phyloP scores from a whole-genome alignment of 2,113 vertebrate species.

The Dasyurus viverrinus region DNA sequence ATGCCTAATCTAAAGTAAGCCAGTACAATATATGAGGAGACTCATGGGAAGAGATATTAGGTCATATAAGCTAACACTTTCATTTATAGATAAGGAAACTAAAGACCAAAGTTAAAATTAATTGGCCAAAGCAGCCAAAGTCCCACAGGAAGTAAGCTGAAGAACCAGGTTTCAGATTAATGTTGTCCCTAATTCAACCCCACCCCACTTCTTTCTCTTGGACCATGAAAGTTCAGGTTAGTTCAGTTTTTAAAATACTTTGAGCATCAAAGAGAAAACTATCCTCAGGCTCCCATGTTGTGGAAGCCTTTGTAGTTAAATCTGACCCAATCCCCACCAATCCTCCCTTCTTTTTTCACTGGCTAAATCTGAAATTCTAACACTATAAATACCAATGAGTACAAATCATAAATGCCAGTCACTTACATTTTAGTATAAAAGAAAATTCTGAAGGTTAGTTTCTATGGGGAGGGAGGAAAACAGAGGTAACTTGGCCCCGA shows the following conservation, averaged over 20 bases:
- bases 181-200: not conserved
- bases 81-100: not conserved
- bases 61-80: not conserved
- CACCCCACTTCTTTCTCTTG: not conserved
- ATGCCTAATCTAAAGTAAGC: not conserved
- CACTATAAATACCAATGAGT: not conserved
- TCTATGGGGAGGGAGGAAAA: not conserved
- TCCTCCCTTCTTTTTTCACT: not conserved
- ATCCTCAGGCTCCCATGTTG: not conserved
- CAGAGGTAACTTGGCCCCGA: not conserved
- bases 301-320: not conserved
- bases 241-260: not conserved
- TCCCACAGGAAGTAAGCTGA: not conserved
- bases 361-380: not conserved
- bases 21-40: not conserved
- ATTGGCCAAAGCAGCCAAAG: not conserved
- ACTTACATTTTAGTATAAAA: not conserved
- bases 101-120: not conserved
- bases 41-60: not conserved
- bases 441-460: not conserved
- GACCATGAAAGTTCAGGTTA: not conserved
- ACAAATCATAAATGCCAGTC: not conserved
- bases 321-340: not conserved
- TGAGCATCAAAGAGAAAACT: not conserved
- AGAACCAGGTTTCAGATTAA: not conserved